Conservation (phyloP, 2,797 vertebrate genomes). For the Enteromius radiatus region DNA sequence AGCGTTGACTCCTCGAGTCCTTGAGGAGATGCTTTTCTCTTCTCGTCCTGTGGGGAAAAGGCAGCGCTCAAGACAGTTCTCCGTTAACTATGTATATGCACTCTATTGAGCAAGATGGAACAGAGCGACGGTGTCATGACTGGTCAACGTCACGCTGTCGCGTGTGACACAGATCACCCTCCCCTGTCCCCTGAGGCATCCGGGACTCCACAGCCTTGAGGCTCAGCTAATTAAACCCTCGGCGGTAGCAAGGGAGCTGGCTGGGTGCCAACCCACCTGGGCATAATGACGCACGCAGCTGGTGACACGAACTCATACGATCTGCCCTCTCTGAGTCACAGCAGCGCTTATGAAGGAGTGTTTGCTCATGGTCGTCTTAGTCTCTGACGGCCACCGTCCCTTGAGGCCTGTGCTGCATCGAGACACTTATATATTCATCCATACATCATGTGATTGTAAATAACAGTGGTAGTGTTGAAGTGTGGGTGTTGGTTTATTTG, state of each 20-base stretch:
- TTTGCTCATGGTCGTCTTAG: constrained; percentile 33
- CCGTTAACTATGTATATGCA: neutral
- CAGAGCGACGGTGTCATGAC: constrained; percentile 62
- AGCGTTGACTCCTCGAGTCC: constrained; percentile 11
- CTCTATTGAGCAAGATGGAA: constrained; percentile 1
- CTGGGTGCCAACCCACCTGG: constrained; percentile 56
- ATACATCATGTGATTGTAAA: constrained; percentile 59
- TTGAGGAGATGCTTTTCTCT: constrained; percentile 33
- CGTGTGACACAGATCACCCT: constrained; percentile 71
- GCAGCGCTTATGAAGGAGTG: constrained; percentile 48
- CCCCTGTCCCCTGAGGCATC: constrained; percentile 54
- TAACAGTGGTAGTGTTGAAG: constrained; percentile 46
- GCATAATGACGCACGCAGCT: constrained; percentile 47
- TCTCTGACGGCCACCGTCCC: neutral
- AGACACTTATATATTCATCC: constrained; percentile 52
- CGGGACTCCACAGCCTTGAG: constrained; percentile 63
- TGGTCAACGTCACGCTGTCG: constrained; percentile 66
- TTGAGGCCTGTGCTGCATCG: constrained; percentile 12
- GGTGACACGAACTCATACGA: constrained; percentile 39
- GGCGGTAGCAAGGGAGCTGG: constrained; percentile 61
- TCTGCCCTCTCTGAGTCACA: constrained; percentile 43
- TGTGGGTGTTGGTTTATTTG: constrained; percentile 54
- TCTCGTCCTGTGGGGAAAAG: neutral
- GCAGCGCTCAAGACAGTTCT: neutral
- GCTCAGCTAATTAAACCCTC: constrained; percentile 76